Evolutionary conservation across 2,888 invertebrate species (phyloP).

Genomic region (Nysson spinosus): DNA sequence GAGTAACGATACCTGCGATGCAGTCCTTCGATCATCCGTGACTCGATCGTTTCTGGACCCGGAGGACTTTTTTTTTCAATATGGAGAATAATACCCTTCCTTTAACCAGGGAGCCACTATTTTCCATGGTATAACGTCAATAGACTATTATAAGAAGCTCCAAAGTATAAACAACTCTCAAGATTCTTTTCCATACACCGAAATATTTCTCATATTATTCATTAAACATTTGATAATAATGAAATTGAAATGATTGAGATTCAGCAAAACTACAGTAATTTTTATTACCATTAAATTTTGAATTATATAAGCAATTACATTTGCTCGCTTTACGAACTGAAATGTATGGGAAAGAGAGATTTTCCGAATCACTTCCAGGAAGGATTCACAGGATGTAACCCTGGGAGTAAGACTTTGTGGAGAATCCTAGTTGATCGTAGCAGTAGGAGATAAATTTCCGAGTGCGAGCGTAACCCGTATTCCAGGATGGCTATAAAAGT

Average conservation of each 20-base stretch:
- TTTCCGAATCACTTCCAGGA: conserved; percentile 22
- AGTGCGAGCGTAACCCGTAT: conserved; percentile 10
- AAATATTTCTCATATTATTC: too few species aligned
- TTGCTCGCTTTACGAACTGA: too few species aligned
- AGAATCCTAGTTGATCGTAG: conserved; percentile 4
- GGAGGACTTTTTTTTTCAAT: conserved; percentile 32
- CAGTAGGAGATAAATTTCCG: conserved; percentile 31
- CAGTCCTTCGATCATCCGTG: conserved; percentile 50
- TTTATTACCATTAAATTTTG: too few species aligned
- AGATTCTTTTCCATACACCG: too few species aligned
- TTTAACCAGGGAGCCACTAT: conserved; percentile 29
- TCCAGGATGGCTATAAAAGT: conserved; percentile 64
- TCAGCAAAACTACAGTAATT: too few species aligned
- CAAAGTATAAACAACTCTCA: too few species aligned
- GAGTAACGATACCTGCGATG: conserved; percentile 59
- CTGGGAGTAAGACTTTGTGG: neutral
- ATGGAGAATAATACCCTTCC: conserved; percentile 47
- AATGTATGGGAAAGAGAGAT: neutral
- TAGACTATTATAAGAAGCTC: too few species aligned
- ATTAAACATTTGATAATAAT: too few species aligned
- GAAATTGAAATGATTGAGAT: too few species aligned
- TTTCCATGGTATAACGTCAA: conserved; percentile 16
- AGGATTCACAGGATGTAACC: conserved; percentile 13
- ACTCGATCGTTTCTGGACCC: conserved; percentile 42
- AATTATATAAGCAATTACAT: too few species aligned